Base-by-base conservation (phyloP, 2,113 vertebrate species). In the Ardeotis arabs region DNA sequence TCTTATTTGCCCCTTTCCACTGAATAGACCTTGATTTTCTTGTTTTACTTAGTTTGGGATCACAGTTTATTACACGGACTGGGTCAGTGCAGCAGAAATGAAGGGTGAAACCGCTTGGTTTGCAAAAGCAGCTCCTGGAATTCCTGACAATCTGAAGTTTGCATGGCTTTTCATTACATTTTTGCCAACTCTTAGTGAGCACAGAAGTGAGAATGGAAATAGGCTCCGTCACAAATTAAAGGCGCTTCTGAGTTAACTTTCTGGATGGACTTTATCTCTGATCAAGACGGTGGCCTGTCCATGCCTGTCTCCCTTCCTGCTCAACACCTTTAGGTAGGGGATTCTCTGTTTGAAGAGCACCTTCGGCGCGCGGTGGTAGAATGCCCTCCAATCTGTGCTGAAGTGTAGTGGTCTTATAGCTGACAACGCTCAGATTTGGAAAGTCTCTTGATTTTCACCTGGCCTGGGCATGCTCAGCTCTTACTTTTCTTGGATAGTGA, bases 361-460 rank as follows among this genome's bases (percentile, higher is more conserved):
- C 17, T 82, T 78, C 9, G 1, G 5, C 4, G 4, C 1, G 2
- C 53, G 28, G 50, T 17, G 5, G 20, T 31, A 31, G 19, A 66
- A 69, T 49, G 59, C 5, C 55, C 23, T 72, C 31, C 47, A 59
- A 2, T 53, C 3, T 4, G 5, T 63, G 24, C n/a, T 62, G 29
- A 56, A 69, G 45, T 1, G 1, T 3, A 1, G 1, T 1, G 39
- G 39, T 59, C 12, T 63, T 72, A 15, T 2, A n/a, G 28, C 8
- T 21, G 47, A 6, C 50, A 78, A 10, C 2, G 10, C 6, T n/a
- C n/a, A n/a, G n/a, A n/a, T n/a, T n/a, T n/a, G n/a, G n/a, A n/a
- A n/a, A n/a, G n/a, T n/a, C n/a, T n/a, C n/a, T 63, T 67, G 16
- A 44, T 78, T 94, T 89, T 81, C 58, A 27, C 16, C 23, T 63